A percentile compares a stretch with the other conserved stretches of the same genome.
Evolutionary conservation across 2,888 invertebrate genomes (phyloP).

Genomic region (Sphecodes monilicornis): DNA sequence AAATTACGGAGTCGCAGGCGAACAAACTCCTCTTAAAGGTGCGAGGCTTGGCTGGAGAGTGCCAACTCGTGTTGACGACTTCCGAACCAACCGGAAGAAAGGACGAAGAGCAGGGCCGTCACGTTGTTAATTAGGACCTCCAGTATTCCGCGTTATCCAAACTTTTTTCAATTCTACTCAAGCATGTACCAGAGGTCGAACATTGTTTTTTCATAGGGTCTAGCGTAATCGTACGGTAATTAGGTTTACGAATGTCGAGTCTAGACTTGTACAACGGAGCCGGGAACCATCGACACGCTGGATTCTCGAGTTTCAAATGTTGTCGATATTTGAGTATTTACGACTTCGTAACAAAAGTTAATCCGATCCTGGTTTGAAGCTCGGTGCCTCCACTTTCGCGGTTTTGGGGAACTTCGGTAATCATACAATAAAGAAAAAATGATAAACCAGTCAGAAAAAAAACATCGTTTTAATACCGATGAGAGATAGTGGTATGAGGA

Average conservation of each 20-base stretch:
- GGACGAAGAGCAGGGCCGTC: conserved; percentile 20
- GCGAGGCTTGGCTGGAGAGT: not conserved
- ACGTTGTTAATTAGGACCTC: conserved; percentile 72
- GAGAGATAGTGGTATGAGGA: too few species aligned
- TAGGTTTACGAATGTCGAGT: conserved; percentile 65
- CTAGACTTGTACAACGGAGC: conserved; percentile 43
- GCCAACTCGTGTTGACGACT: not conserved
- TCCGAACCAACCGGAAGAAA: not conserved
- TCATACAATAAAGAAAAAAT: too few species aligned
- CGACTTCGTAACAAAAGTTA: not conserved
- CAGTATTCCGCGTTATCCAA: conserved; percentile 70
- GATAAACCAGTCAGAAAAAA: too few species aligned
- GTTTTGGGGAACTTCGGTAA: too few species aligned
- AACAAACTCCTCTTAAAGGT: conserved; percentile 77
- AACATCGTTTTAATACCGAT: too few species aligned
- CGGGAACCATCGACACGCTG: not conserved
- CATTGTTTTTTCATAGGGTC: conserved; percentile 65
- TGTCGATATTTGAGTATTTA: not conserved
- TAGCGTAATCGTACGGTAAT: conserved; percentile 58
- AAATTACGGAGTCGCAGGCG: conserved; percentile 80
- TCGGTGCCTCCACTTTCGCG: too few species aligned
- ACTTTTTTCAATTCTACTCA: conserved; percentile 62
- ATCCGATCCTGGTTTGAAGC: not conserved
- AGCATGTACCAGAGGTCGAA: conserved; percentile 57
- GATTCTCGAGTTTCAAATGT: not conserved